These are phyloP conservation scores for Ostrea edulis DNA, from an alignment of 1,140 invertebrate species.

Conservation along the genomic window DNA sequence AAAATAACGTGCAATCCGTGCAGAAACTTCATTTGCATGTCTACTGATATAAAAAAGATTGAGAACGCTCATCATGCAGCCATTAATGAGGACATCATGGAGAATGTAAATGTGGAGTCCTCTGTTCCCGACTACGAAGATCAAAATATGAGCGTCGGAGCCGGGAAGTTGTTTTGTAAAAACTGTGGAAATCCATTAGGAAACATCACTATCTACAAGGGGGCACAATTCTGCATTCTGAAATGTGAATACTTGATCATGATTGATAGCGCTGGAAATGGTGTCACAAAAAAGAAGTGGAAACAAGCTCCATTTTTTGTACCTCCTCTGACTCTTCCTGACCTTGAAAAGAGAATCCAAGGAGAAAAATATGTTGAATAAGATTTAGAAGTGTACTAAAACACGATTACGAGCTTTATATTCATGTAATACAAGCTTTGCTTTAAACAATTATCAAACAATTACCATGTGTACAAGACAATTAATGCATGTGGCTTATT, in stretches of 20 bases:
- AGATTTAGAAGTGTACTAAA: no score
- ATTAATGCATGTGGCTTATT: no score
- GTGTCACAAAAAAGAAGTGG: conserved; percentile 60
- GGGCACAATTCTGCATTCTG: conserved; percentile 62
- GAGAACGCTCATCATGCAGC: conserved; percentile 65
- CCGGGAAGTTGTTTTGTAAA: conserved; percentile 64
- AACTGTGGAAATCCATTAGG: conserved; percentile 69
- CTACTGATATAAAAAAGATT: conserved; percentile 67
- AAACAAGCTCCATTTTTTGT: conserved; percentile 59
- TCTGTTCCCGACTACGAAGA: conserved; percentile 43
- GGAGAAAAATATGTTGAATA: conserved; percentile 38
- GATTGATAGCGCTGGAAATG: conserved; percentile 54
- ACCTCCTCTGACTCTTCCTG: conserved; percentile 48
- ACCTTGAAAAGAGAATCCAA: conserved; percentile 44
- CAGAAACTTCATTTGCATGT: conserved; percentile 63
- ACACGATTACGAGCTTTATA: no score
- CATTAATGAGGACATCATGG: conserved; percentile 56
- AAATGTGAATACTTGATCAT: conserved; percentile 66
- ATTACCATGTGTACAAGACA: no score
- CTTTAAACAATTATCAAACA: no score
- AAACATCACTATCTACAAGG: conserved; percentile 59
- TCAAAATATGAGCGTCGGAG: conserved; percentile 52
- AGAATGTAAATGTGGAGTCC: conserved; percentile 35
- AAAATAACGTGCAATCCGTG: conserved; percentile 67
- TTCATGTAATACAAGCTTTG: no score